A percentile compares a stretch with the other conserved stretches of the same genome.
Conservation (phyloP, 2,888 invertebrate genomes). For the Andrena marginata region DNA sequence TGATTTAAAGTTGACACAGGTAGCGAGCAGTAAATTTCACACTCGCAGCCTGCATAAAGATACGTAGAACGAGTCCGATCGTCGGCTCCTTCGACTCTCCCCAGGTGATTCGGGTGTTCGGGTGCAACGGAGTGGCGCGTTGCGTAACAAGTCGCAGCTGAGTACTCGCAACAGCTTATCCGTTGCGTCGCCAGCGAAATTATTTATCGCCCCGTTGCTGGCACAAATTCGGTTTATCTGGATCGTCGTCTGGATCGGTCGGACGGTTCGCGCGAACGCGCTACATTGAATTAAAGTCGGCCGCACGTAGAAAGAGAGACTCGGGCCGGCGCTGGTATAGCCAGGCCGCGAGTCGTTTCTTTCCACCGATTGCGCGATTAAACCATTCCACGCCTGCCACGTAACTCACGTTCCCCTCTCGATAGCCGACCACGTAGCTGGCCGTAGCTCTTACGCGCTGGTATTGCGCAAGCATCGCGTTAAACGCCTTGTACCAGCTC, state of each 20-base stretch:
- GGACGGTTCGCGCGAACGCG: neutral
- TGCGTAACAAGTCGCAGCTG: constrained; percentile 53
- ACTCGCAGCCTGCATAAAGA: no score
- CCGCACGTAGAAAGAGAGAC: neutral
- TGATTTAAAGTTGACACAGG: no score
- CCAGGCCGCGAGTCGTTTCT: neutral
- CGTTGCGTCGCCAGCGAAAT: constrained; percentile 16
- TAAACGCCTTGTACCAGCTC: constrained; percentile 45
- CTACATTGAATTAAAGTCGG: constrained; percentile 18
- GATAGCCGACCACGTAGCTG: neutral
- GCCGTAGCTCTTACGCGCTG: neutral
- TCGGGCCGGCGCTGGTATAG: neutral
- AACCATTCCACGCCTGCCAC: neutral
- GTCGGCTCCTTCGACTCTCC: neutral
- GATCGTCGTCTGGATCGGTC: constrained; percentile 15
- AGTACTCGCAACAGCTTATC: neutral
- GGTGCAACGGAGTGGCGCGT: constrained; percentile 30
- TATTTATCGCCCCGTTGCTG: constrained; percentile 39
- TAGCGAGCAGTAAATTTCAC: no score
- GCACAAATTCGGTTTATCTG: constrained; percentile 47
- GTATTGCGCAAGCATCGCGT: constrained; percentile 38
- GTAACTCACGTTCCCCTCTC: constrained; percentile 14
- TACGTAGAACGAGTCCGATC: constrained; percentile 19
- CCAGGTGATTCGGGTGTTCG: constrained; percentile 6
- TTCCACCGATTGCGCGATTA: neutral